Evolutionary conservation across 2,113 vertebrate genomes (phyloP).

Genomic region (Australoheros scitulus): DNA sequence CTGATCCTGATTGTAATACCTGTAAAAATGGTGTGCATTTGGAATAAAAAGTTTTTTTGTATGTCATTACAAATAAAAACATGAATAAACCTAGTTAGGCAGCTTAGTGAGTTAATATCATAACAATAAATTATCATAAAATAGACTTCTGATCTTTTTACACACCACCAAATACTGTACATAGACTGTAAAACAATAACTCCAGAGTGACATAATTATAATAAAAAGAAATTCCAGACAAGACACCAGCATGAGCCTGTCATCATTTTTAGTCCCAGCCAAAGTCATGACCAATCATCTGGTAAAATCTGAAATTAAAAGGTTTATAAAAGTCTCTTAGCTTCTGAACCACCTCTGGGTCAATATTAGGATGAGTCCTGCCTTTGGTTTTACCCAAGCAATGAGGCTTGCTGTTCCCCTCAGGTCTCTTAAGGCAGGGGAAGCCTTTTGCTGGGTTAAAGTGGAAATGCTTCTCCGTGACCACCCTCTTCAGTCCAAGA

Average conservation of each 20-base stretch:
- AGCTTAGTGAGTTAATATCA: constrained; percentile 94
- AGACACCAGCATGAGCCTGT: constrained; percentile 39
- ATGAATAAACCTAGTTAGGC: constrained; percentile 85
- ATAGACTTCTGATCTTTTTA: constrained; percentile 98
- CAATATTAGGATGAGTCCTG: constrained; percentile 89
- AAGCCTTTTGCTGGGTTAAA: constrained; percentile 98
- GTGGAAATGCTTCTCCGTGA: constrained; percentile 93
- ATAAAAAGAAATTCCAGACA: constrained; percentile 27
- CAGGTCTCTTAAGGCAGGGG: constrained; percentile 93
- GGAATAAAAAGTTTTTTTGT: constrained; percentile 6
- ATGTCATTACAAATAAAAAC: constrained; percentile 50
- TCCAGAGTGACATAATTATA: constrained; percentile 55
- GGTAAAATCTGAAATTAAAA: constrained; percentile 93
- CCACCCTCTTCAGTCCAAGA: constrained; percentile 88
- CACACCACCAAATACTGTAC: constrained; percentile 83
- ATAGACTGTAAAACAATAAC: constrained; percentile 77
- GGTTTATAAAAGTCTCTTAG: constrained; percentile 91
- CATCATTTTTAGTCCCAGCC: constrained; percentile 78
- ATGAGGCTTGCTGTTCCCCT: constrained; percentile 87
- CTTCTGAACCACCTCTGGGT: constrained; percentile 83
- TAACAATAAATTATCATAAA: constrained; percentile 99
- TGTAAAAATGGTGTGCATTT: constrained; percentile 89
- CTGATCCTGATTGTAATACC: constrained; percentile 78
- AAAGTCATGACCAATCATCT: constrained; percentile 89
- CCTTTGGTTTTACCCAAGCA: constrained; percentile 94